A percentile compares a stretch with the other conserved stretches of the same genome.
These are phyloP conservation scores for Salmo trutta DNA, from an alignment of 2,797 vertebrate species.

Conservation along the genomic window DNA sequence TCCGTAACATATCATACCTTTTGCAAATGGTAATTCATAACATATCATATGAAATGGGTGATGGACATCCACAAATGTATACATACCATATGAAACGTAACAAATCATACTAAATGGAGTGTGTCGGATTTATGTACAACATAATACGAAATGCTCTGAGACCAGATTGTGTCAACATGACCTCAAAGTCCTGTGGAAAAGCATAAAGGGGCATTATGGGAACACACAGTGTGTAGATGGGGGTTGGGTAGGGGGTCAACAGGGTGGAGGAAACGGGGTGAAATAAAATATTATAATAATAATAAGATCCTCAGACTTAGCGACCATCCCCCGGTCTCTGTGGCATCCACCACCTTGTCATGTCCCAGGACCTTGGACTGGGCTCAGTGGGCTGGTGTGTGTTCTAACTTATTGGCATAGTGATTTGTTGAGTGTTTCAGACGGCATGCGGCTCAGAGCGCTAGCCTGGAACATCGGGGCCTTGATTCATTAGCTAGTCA, in stretches of 20 bases:
- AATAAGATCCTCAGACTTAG: slow-evolving; percentile 53
- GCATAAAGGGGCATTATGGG: slow-evolving; percentile 49
- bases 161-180: neutral
- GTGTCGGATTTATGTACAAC: too few species aligned
- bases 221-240: slow-evolving; percentile 27
- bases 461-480: slow-evolving; percentile 63
- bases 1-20: too few species aligned
- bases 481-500: slow-evolving; percentile 76
- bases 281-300: slow-evolving; percentile 65
- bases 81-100: too few species aligned
- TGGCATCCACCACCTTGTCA: slow-evolving; percentile 69
- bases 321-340: slow-evolving; percentile 51
- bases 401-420: slow-evolving; percentile 43
- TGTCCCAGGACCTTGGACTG: slow-evolving; percentile 64
- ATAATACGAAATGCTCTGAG: neutral
- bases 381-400: slow-evolving; percentile 28
- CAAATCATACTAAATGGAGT: too few species aligned
- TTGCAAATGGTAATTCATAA: too few species aligned
- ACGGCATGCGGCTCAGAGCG: slow-evolving; percentile 57
- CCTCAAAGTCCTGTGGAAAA: slow-evolving; percentile 8
- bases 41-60: too few species aligned
- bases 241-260: slow-evolving; percentile 39
- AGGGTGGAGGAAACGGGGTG: slow-evolving; percentile 48
- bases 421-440: slow-evolving; percentile 44
- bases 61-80: too few species aligned